Evolutionary conservation across 2,888 invertebrate species (phyloP).

Genomic region (Noctuana brunneofusca): DNA sequence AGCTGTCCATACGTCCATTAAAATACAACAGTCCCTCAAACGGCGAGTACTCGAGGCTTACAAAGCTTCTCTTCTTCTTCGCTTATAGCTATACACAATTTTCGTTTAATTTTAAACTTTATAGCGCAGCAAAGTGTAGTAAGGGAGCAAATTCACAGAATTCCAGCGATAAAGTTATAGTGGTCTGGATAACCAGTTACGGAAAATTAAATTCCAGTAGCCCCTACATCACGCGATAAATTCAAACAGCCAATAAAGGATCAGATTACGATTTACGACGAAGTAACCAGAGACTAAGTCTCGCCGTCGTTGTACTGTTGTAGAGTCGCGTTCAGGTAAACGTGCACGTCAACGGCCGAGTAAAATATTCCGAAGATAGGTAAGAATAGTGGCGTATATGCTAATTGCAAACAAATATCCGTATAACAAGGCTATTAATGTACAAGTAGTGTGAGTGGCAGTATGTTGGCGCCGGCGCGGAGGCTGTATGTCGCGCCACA

Average conservation of each 20-base stretch:
- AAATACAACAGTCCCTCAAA: constrained; percentile 32
- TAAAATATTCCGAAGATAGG: constrained; percentile 26
- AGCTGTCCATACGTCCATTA: constrained; percentile 36
- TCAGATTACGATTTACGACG: constrained; percentile 32
- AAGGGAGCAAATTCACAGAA: constrained; percentile 14
- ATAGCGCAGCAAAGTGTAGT: constrained; percentile 10
- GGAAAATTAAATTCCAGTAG: constrained; percentile 34
- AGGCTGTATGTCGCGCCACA: constrained; percentile 33
- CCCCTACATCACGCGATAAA: constrained; percentile 27
- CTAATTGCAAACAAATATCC: constrained; percentile 33
- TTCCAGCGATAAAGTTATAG: constrained; percentile 26
- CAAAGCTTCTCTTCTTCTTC: background rate
- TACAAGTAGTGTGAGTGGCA: constrained; percentile 28
- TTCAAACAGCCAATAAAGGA: constrained; percentile 31
- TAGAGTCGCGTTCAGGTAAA: constrained; percentile 26
- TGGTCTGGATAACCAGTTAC: constrained; percentile 28
- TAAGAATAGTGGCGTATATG: constrained; percentile 18
- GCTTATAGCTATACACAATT: background rate
- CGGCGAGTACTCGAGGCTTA: background rate
- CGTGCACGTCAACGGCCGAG: constrained; percentile 21
- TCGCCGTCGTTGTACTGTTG: background rate
- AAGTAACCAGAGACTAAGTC: constrained; percentile 25
- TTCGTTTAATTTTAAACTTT: constrained; percentile 25
- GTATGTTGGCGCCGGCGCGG: constrained; percentile 37
- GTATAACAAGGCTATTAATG: constrained; percentile 20